Evolutionary conservation across 2,113 vertebrate genomes (phyloP).

Genomic region (Oncorhynchus keta): DNA sequence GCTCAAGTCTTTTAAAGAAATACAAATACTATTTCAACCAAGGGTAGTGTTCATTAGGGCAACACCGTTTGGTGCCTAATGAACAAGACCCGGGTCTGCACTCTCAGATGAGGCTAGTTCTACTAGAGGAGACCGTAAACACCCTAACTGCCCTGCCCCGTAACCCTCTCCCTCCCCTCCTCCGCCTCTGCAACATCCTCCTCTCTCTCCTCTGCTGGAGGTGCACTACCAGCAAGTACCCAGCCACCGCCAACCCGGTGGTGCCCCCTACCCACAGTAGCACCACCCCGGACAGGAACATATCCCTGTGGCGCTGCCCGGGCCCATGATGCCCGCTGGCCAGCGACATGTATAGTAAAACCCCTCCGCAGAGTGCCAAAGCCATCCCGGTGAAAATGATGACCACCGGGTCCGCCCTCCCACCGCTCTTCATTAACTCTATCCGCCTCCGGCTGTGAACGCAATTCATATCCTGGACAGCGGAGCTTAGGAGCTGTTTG

Average conservation of each 20-base stretch:
- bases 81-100: background rate
- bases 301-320: constrained; percentile 65
- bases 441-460: constrained; percentile 84
- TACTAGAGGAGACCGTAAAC: constrained; percentile 86
- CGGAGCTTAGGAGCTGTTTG: constrained; percentile 95
- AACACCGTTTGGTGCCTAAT: no score
- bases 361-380: constrained; percentile 78
- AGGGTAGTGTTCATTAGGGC: no score
- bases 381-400: constrained; percentile 83
- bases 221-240: constrained; percentile 64
- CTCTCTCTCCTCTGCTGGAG: constrained; percentile 50
- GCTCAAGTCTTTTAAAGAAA: background rate
- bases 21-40: background rate
- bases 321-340: constrained; percentile 47
- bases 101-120: constrained; percentile 82
- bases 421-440: constrained; percentile 87
- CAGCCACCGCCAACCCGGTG: constrained; percentile 76
- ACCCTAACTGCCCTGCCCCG: constrained; percentile 59
- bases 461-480: constrained; percentile 98
- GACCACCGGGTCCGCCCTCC: constrained; percentile 80
- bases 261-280: constrained; percentile 74
- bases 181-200: constrained; percentile 47
- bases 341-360: constrained; percentile 79
- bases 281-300: constrained; percentile 81
- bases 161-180: constrained; percentile 25